Base-by-base conservation (phyloP, 2,113 vertebrate species). In the Burhinus oedicnemus region DNA sequence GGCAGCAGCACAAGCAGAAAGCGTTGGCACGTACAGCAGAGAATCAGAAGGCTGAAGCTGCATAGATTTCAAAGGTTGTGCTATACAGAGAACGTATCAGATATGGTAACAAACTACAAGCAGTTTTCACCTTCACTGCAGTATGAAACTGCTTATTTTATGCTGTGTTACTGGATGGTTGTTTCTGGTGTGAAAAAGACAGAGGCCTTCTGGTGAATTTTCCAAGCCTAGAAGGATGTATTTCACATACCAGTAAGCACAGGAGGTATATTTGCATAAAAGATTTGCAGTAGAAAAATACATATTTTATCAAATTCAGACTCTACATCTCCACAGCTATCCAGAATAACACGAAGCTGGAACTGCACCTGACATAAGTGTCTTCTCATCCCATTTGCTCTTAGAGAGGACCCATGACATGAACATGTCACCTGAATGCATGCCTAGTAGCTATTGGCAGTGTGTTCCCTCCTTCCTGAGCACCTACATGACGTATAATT, bases 221-320 rank as follows among this genome's bases (percentile, higher is more conserved):
- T 90, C 62, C 69, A 91, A 69, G 57, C 55, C 71, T 61, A 64
- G 66, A 83, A 90, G 57, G 60, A 65, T 54, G 51, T 83, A 61
- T 94, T 90, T 93, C 20, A 19, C 60, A 60, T 71, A 83, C 64
- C 64, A 81, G 68, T 84, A 83, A 96, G 76, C 69, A 83, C 72
- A 96, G 88, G 83, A 83, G 72, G 79, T 93, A 68, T 29, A 96
- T 96, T 94, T 97, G 69, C 95, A 94, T 90, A 57, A 84, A 90
- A 81, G 38, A 83, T 78, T 86, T 75, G 72, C 86, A 87, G 70
- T 81, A 94, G 80, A 97, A 96, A 96, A 96, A 84, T 78, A 96
- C 29, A 79, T 55, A 38, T 88, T 96, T 93, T 90, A 68, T 66
- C 80, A 71, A 81, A 90, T 90, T 83, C 76, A 93, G 72, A 61